Conservation (phyloP, 2,797 vertebrate species). For the Cheirogaleus major region DNA sequence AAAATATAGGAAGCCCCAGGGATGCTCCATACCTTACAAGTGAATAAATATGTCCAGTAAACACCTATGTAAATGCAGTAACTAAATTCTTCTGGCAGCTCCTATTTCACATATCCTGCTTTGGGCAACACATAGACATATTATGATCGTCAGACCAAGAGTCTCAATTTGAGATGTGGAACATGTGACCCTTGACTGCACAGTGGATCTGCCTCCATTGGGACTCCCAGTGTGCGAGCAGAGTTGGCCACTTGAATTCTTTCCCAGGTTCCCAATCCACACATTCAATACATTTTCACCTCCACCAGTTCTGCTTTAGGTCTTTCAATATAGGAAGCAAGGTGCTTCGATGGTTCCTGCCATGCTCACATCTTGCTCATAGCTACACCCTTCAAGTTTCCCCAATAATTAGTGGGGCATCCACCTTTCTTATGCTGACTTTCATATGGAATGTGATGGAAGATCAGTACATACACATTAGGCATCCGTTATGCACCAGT, state of each 20-base stretch:
- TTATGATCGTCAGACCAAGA: background rate
- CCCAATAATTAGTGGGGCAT: background rate
- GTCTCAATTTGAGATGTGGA: background rate
- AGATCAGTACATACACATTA: background rate
- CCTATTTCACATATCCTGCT: background rate
- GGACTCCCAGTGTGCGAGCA: accelerated
- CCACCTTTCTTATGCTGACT: background rate
- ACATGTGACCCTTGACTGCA: background rate
- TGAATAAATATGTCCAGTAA: background rate
- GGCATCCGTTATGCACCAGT: background rate
- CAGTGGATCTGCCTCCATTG: background rate
- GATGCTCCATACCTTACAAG: background rate
- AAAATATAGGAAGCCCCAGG: background rate
- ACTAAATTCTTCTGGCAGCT: background rate
- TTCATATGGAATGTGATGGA: background rate
- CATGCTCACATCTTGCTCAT: background rate
- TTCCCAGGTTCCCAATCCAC: background rate
- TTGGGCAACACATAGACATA: background rate
- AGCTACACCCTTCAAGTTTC: background rate
- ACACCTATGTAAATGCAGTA: background rate
- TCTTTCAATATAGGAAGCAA: background rate
- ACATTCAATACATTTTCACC: background rate
- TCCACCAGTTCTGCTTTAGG: background rate
- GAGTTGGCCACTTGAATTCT: background rate
- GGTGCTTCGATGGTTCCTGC: background rate